Percentiles rank a stretch among this genome's conserved stretches.
These are phyloP conservation scores for Adineta ricciae DNA, from an alignment of 2,888 invertebrate species.

Conservation along the genomic window DNA sequence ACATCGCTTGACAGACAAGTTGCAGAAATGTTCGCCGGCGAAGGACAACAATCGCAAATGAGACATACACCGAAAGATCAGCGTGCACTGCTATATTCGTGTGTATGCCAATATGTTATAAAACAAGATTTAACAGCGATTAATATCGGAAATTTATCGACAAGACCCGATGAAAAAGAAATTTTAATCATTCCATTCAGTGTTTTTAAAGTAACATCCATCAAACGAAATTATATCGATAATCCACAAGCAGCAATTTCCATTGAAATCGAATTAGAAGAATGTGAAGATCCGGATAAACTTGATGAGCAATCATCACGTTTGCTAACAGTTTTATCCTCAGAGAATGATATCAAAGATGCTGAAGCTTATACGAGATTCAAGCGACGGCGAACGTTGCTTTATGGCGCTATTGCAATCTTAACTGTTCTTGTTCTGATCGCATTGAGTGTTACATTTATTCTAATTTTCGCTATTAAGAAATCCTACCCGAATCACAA, in stretches of 20 bases:
- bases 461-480: background rate
- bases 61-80: background rate
- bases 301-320: background rate
- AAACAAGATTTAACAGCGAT: background rate
- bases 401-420: background rate
- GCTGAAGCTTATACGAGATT: background rate
- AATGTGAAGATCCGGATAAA: background rate
- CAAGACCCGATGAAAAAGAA: background rate
- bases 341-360: background rate
- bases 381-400: background rate
- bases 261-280: conserved; percentile 2
- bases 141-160: background rate
- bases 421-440: background rate
- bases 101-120: background rate
- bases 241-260: background rate
- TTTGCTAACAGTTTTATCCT: background rate
- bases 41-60: background rate
- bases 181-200: background rate
- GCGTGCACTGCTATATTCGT: background rate
- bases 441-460: background rate
- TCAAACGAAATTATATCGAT: background rate
- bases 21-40: background rate
- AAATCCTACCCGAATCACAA: background rate
- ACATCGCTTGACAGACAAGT: background rate
- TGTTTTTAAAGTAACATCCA: background rate